These are phyloP conservation scores for Apoda limacodes DNA, from an alignment of 2,888 invertebrate species.

Conservation along the genomic window DNA sequence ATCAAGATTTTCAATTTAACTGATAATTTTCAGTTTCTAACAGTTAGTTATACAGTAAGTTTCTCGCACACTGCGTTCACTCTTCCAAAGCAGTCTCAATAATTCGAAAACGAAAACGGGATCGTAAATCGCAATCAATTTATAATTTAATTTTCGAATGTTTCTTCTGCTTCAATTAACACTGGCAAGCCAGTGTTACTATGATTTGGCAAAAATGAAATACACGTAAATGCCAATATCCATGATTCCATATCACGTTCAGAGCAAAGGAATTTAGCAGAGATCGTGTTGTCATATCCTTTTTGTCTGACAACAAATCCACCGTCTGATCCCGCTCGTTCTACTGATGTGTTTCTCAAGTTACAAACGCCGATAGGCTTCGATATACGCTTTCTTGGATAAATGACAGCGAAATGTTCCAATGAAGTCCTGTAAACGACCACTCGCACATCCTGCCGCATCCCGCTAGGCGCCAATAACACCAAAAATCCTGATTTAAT, in stretches of 20 bases:
- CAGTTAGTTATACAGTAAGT: too few relatives aligned
- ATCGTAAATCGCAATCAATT: too few relatives aligned
- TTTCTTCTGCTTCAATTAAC: slow-evolving; percentile 72
- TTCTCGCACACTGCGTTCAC: too few relatives aligned
- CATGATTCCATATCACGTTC: slow-evolving; percentile 70
- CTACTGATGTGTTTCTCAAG: slow-evolving; percentile 70
- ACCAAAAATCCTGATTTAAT: slow-evolving; percentile 74
- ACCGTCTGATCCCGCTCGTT: slow-evolving; percentile 51
- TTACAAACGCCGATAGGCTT: slow-evolving; percentile 73
- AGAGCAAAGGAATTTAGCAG: slow-evolving; percentile 70
- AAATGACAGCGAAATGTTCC: slow-evolving; percentile 75
- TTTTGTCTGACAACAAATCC: slow-evolving; percentile 72
- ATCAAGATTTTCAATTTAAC: too few relatives aligned
- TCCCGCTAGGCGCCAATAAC: slow-evolving; percentile 66
- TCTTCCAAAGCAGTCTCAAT: too few relatives aligned
- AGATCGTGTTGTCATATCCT: slow-evolving; percentile 72
- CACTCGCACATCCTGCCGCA: slow-evolving; percentile 71
- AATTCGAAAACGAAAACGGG: too few relatives aligned
- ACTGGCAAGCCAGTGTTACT: slow-evolving; percentile 68
- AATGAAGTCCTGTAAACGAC: slow-evolving; percentile 73
- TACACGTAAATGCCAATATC: slow-evolving; percentile 69
- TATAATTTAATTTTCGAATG: too few relatives aligned
- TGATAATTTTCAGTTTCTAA: too few relatives aligned
- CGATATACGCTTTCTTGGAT: slow-evolving; percentile 73
- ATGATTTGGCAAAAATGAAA: slow-evolving; percentile 51